A percentile compares a stretch with the other conserved stretches of the same genome.
Evolutionary conservation across 2,797 vertebrate species (phyloP).

Genomic region (Vultur gryphus): DNA sequence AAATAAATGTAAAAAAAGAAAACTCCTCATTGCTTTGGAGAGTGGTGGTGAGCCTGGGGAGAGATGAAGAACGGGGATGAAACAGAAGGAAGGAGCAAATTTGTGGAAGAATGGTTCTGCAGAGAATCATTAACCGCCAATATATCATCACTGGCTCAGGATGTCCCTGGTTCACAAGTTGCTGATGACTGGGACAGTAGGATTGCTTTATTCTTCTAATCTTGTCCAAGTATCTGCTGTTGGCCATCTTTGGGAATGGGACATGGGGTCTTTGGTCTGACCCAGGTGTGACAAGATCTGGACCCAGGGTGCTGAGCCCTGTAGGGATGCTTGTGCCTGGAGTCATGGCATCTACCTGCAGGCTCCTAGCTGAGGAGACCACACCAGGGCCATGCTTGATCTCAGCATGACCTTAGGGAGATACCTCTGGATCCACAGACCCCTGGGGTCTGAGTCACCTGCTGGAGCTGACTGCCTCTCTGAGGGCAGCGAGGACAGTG

Average conservation of each 20-base stretch:
- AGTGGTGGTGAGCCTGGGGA: not conserved
- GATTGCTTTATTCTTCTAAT: not conserved
- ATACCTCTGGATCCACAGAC: not conserved
- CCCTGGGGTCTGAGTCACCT: rapidly evolving
- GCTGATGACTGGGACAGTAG: not conserved
- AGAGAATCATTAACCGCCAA: not conserved
- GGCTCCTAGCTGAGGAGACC: not conserved
- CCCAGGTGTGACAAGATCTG: not conserved
- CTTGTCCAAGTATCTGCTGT: not conserved
- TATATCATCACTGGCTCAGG: not conserved
- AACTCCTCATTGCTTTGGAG: not conserved
- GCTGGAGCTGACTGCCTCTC: not conserved
- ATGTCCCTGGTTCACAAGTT: not conserved
- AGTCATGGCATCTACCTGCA: not conserved
- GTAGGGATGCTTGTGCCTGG: not conserved
- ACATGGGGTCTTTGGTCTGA: not conserved
- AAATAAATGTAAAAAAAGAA: not conserved
- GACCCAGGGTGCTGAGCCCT: not conserved
- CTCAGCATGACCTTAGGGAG: not conserved
- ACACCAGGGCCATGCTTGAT: not conserved
- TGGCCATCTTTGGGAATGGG: not conserved
- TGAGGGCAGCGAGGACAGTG: rapidly evolving
- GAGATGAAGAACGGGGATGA: not conserved
- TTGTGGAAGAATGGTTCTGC: not conserved
- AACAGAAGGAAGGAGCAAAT: constrained; percentile 10